Base-by-base conservation (phyloP, 2,797 vertebrate genomes). In the Syngnathus rostellatus region DNA sequence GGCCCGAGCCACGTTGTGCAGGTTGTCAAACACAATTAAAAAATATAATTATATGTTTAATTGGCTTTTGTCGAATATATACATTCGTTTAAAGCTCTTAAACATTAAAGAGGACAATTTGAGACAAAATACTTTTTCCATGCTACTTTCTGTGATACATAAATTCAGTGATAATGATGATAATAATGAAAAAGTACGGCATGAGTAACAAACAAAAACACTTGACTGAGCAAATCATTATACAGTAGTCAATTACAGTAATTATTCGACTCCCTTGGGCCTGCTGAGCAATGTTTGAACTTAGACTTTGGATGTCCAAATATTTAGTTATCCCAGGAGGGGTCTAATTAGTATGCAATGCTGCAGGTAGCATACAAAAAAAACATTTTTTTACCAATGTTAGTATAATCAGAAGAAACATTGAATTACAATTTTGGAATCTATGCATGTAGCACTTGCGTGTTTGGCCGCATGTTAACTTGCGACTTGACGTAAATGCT, bases 251-350 rank as follows among this genome's bases (percentile, higher is more conserved):
- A 77, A 78, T 86, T 84, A 77, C 76, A 74, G 74, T 85, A 85
- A 85, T 86, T 86, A 83, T 85, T 72, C 83, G 61, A 68, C 72
- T 83, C 81, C 80, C 82, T 63, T 41, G 81, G 76, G 80, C 71
- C 72, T 63, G 55, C 55, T 73, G 80, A 80, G 79, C 72, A 83
- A 80, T 76, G 81, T 78, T 77, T 83, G 78, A 82, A 83, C 74
- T 74, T 75, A 79, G 65, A 66, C 83, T 82, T 68, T 21, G 3
- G 8, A 10, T 10, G 51, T 11, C n/a, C 58, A 77, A 78, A 84
- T 80, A 77, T 82, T 83, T 77, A 59, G 87, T 87, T 84, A 87
- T 81, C 84, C 82, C 79, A 77, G 79, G 70, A 73, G 82, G 83
- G 77, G 81, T 76, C 81, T 80, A 85, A 87, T 87, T 83, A 83